These are phyloP conservation scores for Centroberyx gerrardi DNA, from an alignment of 2,797 vertebrate species.

Conservation along the genomic window DNA sequence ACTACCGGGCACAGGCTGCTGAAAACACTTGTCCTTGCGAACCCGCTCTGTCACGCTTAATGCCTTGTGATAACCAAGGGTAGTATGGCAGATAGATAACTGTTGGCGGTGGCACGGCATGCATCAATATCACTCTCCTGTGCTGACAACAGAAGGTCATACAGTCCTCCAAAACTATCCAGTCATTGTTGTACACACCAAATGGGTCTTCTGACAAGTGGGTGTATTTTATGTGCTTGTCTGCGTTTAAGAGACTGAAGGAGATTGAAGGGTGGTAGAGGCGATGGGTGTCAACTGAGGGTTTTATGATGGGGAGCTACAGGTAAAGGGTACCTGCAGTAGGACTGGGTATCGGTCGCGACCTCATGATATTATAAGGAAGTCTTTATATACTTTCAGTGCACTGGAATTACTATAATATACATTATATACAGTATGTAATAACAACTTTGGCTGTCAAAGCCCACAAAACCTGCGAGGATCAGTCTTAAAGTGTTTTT, in stretches of 20 bases:
- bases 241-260: background rate
- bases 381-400: too few species aligned
- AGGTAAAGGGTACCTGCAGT: too few species aligned
- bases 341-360: too few species aligned
- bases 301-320: too few species aligned
- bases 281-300: too few species aligned
- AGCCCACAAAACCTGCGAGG: too few species aligned
- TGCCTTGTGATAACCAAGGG: slow-evolving; percentile 46
- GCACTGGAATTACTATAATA: too few species aligned
- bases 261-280: too few species aligned
- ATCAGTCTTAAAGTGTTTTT: too few species aligned
- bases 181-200: background rate
- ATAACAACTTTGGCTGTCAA: too few species aligned
- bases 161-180: background rate
- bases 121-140: slow-evolving; percentile 53
- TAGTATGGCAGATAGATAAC: slow-evolving; percentile 37
- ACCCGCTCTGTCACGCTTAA: slow-evolving; percentile 31
- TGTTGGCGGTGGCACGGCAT: slow-evolving; percentile 3
- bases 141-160: slow-evolving; percentile 60
- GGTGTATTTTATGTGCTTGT: background rate
- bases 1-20: slow-evolving; percentile 29
- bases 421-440: too few species aligned
- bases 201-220: background rate
- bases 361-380: too few species aligned
- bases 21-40: slow-evolving; percentile 59